phyloP scores from a whole-genome alignment of 2,797 vertebrate species.

The Darevskia nairensis region DNA sequence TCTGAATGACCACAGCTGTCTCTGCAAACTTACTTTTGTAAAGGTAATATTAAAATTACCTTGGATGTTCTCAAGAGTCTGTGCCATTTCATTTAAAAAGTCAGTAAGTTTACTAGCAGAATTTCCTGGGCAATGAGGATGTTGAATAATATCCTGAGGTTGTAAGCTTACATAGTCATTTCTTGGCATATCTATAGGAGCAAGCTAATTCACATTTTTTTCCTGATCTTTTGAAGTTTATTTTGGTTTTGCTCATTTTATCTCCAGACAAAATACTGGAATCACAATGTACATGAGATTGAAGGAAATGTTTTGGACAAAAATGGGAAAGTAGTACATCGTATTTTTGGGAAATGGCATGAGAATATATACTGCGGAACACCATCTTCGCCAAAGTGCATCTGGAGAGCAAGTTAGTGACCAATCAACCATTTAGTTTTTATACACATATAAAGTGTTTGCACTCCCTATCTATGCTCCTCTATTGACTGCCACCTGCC shows the following conservation, averaged over 20 bases:
- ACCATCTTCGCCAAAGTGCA: conserved; percentile 86
- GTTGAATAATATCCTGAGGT: not conserved
- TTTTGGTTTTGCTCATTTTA: conserved; percentile 32
- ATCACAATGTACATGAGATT: conserved; percentile 91
- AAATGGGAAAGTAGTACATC: conserved; percentile 88
- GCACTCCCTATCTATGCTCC: not conserved
- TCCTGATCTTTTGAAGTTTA: not conserved
- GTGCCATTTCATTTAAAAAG: not conserved
- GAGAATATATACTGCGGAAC: conserved; percentile 92
- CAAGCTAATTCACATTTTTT: not conserved
- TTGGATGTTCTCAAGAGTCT: not conserved
- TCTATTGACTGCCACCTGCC: not conserved
- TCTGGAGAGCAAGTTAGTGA: conserved; percentile 95
- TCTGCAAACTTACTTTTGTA: conserved; percentile 95
- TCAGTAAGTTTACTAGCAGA: not conserved
- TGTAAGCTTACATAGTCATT: no score
- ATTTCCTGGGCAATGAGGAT: not conserved
- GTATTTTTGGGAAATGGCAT: conserved; percentile 95
- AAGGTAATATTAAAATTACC: conserved; percentile 82
- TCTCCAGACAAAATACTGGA: conserved; percentile 95
- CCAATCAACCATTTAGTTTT: not conserved
- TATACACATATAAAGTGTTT: not conserved
- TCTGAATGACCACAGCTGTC: conserved; percentile 85
- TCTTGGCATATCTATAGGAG: not conserved
- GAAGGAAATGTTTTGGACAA: conserved; percentile 89